Evolutionary conservation across 1,140 invertebrate genomes (phyloP).

Genomic region (Eubasilissa regina): DNA sequence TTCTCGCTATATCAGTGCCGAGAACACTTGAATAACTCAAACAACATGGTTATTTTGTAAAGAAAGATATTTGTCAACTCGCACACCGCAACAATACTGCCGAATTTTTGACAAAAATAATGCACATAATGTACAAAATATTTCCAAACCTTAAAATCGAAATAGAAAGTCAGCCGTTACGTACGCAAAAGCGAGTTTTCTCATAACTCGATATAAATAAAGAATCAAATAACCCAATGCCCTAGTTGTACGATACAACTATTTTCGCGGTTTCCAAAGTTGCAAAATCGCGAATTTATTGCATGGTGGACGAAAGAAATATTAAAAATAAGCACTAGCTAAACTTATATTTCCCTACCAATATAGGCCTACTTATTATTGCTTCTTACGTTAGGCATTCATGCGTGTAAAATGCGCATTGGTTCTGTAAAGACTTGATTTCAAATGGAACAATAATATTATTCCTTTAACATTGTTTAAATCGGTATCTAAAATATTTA

Average conservation of each 20-base stretch:
- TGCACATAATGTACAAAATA: not conserved
- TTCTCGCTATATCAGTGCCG: too few relatives aligned
- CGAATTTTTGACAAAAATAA: too few relatives aligned
- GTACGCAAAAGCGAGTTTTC: constrained; percentile 20
- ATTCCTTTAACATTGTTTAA: too few relatives aligned
- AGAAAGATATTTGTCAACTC: too few relatives aligned
- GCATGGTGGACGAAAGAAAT: constrained; percentile 19
- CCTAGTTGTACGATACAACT: constrained; percentile 6
- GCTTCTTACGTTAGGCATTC: not conserved
- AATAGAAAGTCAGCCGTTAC: constrained; percentile 26
- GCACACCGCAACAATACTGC: too few relatives aligned
- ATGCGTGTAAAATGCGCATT: too few relatives aligned
- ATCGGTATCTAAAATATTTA: too few relatives aligned
- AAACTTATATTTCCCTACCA: constrained; percentile 5
- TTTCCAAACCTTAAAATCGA: not conserved
- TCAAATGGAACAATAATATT: too few relatives aligned
- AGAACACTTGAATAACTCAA: too few relatives aligned
- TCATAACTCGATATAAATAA: constrained; percentile 9
- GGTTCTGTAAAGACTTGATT: too few relatives aligned
- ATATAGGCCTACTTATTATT: constrained; percentile 9
- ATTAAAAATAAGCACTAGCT: not conserved
- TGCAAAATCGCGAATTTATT: constrained; percentile 8
- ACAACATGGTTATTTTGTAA: too few relatives aligned
- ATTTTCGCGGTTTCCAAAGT: constrained; percentile 23
- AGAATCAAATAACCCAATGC: not conserved